A percentile compares a stretch with the other conserved stretches of the same genome.
Evolutionary conservation across 1,140 invertebrate species (phyloP).

Genomic region (Drosophila chauvacae): DNA sequence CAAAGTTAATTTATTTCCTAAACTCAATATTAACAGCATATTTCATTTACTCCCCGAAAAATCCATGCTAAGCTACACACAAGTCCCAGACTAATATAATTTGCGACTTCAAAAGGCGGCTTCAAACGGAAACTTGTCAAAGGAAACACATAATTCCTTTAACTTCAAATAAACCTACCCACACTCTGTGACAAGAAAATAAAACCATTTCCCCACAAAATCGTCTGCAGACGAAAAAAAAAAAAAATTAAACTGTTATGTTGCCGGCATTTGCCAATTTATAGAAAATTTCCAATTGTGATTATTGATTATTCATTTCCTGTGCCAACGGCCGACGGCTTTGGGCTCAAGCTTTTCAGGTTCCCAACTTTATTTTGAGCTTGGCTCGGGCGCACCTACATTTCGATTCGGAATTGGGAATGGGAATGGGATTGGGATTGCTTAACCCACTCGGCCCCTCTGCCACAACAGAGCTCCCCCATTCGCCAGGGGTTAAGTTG

Average conservation of each 20-base stretch:
- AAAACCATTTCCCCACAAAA: conserved; percentile 28
- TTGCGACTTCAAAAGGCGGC: conserved; percentile 31
- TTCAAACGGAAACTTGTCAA: conserved; percentile 33
- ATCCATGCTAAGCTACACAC: background rate
- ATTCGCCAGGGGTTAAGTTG: conserved; percentile 37
- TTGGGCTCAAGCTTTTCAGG: conserved; percentile 2
- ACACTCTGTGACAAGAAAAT: conserved; percentile 5
- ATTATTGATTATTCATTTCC: conserved; percentile 81
- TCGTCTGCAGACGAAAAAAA: conserved; percentile 7
- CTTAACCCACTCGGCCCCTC: conserved; percentile 29
- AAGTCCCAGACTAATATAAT: conserved; percentile 28
- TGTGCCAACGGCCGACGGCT: conserved; percentile 12
- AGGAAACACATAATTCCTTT: conserved; percentile 29
- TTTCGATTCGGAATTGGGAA: conserved; percentile 13
- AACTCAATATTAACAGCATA: background rate
- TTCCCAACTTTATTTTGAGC: conserved; percentile 29
- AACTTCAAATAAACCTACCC: conserved; percentile 10
- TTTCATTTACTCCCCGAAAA: background rate
- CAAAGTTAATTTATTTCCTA: background rate
- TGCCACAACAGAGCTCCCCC: background rate
- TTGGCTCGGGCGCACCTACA: conserved; percentile 58
- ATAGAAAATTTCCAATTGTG: conserved; percentile 77
- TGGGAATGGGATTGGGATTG: conserved; percentile 22
- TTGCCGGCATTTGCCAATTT: conserved; percentile 68
- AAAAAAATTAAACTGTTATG: conserved; percentile 52